phyloP scores from a whole-genome alignment of 2,113 vertebrate species.

The Dryoscopus gambensis region DNA sequence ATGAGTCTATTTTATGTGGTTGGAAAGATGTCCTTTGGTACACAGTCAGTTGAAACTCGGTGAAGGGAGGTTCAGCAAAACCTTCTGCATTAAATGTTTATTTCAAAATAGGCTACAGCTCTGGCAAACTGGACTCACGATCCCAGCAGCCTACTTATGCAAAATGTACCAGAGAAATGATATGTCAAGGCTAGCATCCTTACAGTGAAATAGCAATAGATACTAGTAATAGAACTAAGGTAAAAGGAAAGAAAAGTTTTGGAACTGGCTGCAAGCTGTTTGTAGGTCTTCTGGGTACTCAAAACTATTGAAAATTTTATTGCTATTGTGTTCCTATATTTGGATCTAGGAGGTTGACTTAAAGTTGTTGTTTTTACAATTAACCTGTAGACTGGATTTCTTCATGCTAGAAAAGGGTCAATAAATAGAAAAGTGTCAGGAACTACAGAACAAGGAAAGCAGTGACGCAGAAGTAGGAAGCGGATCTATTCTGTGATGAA shows the following conservation, averaged over 20 bases:
- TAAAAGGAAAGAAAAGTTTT: not conserved
- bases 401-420: not conserved
- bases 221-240: not conserved
- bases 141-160: not conserved
- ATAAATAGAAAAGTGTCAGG: not conserved
- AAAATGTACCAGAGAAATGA: not conserved
- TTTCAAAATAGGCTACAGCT: not conserved
- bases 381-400: not conserved
- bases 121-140: not conserved
- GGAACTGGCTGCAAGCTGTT: not conserved
- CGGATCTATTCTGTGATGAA: not conserved
- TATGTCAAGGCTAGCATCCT: not conserved
- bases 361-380: not conserved
- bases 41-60: not conserved
- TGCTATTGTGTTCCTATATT: not conserved
- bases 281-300: not conserved
- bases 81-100: not conserved
- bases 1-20: not conserved
- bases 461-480: not conserved
- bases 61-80: not conserved
- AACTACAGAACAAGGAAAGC: not conserved
- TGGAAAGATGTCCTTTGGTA: not conserved
- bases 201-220: not conserved
- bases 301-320: not conserved
- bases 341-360: not conserved